Base-by-base conservation (phyloP, 2,888 invertebrate genomes). In the Leptura quadrifasciata region DNA sequence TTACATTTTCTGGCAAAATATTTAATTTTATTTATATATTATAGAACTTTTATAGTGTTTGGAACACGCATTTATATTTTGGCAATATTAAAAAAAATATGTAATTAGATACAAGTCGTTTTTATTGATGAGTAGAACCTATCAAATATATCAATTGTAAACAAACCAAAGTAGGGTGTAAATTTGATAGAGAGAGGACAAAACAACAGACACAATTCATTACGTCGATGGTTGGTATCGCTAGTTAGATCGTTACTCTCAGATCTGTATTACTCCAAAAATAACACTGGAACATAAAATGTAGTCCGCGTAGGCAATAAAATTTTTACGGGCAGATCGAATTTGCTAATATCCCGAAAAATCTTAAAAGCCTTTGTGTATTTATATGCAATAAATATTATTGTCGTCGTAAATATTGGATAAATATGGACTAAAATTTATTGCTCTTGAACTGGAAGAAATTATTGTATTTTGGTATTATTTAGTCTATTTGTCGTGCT, bases 331-430 rank as follows among this genome's bases (percentile, higher is more conserved):
- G 54, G 21, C 69, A 54, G 21, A 69, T 18, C 72, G 54, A 76
- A 76, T 76, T 70, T 58, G 58, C 73, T 76, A 76, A 76, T 76
- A 72, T 52, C 47, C 73, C 73, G 69, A 76, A 76, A 72, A 76
- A 72, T 65, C 72, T 72, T 17, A 60, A 58, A 76, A 63, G 67
- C 69, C 70, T 73, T 65, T 64, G 72, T 64, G 58, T 65, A 54
- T 73, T 76, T 73, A 72, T 73, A 64, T 20, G 64, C 65, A 68
- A 39, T 47, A 65, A 69, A 73, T 57, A 58, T 72, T 76, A 67
- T 64, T 76, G 24, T 68, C 58, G 70, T 58, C 72, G 64, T 72
- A 72, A 76, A 72, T 72, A 72, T 47, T 17, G 54, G 57, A 60
- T 61, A 65, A 58, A 71, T 71, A 71, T 52, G 52, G 61, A 21